These are phyloP conservation scores for Neostethus bicornis DNA, from an alignment of 2,797 vertebrate genomes.

Conservation along the genomic window DNA sequence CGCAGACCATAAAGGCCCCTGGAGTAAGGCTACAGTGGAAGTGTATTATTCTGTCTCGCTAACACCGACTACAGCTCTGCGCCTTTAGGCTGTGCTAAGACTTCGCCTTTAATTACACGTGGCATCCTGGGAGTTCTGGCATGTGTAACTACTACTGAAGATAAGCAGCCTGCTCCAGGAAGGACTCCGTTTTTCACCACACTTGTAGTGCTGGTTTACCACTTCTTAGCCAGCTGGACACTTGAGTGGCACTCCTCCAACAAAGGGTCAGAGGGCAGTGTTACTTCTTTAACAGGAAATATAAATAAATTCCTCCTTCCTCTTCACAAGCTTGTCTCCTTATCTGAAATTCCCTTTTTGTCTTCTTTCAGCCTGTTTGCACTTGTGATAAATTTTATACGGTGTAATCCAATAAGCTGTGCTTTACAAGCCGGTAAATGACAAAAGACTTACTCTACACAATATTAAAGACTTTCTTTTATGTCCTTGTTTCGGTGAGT, in stretches of 20 bases:
- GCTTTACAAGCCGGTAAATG: conserved; percentile 23
- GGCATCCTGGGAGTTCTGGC: conserved; percentile 74
- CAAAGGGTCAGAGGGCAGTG: conserved; percentile 58
- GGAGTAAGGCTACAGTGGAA: conserved; percentile 45
- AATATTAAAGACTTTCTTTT: conserved; percentile 40
- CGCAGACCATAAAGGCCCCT: conserved; percentile 30
- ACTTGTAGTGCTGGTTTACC: conserved; percentile 52
- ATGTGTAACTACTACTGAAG: conserved; percentile 74
- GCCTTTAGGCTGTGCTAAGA: conserved; percentile 66
- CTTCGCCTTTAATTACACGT: conserved; percentile 77
- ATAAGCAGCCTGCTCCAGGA: conserved; percentile 65
- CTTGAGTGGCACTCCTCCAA: conserved; percentile 51
- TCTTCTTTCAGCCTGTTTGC: conserved; percentile 11
- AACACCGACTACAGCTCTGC: conserved; percentile 44
- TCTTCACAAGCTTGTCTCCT: conserved; percentile 18
- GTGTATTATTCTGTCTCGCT: conserved; percentile 31
- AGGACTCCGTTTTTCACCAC: conserved; percentile 57
- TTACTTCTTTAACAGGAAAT: conserved; percentile 45
- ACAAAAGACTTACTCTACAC: conserved; percentile 32
- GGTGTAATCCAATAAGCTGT: conserved; percentile 34
- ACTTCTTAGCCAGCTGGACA: conserved; percentile 60
- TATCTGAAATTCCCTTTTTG: conserved; percentile 8
- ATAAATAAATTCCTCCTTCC: conserved; percentile 43
- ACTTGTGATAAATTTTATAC: conserved; percentile 36
- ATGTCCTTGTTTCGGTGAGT: conserved; percentile 37